These are phyloP conservation scores for Paguma larvata DNA, from an alignment of 2,797 vertebrate genomes.

Conservation along the genomic window DNA sequence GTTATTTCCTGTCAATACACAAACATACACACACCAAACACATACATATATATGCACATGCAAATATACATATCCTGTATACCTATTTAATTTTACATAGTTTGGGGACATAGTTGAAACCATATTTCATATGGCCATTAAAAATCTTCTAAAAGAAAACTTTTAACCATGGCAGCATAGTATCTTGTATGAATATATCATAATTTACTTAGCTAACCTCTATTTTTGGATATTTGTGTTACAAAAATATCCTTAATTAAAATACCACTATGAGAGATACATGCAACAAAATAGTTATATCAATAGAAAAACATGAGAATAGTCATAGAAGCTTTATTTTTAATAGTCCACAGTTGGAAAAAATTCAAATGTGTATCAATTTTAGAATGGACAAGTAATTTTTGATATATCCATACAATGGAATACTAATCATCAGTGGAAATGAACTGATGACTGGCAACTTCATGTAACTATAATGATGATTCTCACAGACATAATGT, in stretches of 20 bases:
- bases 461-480: background rate
- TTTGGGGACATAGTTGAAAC: slow-evolving; percentile 52
- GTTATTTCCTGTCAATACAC: background rate
- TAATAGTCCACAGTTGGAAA: slow-evolving; percentile 65
- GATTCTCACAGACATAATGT: slow-evolving; percentile 24
- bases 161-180: background rate
- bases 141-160: slow-evolving; percentile 15
- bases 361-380: slow-evolving; percentile 44
- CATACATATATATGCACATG: background rate
- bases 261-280: slow-evolving; percentile 47
- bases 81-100: slow-evolving; percentile 39
- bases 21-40: background rate
- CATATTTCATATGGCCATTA: slow-evolving; percentile 8
- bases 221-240: slow-evolving; percentile 28
- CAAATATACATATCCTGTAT: background rate
- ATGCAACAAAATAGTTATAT: slow-evolving; percentile 30
- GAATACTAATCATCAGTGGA: slow-evolving; percentile 41
- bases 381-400: slow-evolving; percentile 62
- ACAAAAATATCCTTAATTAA: slow-evolving; percentile 67
- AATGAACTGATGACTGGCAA: background rate
- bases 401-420: background rate
- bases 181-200: slow-evolving; percentile 47
- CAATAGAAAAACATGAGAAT: slow-evolving; percentile 56
- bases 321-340: background rate
- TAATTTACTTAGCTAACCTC: slow-evolving; percentile 46